Conservation (phyloP, 2,888 invertebrate species). For the Chloroclystis v-ata region DNA sequence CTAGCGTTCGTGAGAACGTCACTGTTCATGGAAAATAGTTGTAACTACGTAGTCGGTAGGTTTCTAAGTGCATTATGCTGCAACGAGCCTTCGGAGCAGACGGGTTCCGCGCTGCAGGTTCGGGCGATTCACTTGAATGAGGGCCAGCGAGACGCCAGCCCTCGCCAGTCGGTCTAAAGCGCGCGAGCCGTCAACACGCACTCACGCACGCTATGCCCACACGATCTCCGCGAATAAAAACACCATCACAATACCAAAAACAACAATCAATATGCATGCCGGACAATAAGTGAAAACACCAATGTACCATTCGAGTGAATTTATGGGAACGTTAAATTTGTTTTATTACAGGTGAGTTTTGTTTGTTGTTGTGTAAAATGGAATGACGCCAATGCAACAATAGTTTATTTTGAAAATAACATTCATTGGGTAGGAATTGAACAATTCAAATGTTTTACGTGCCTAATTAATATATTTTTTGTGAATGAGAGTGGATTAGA, state of each 20-base stretch:
- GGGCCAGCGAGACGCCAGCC: conserved; percentile 1
- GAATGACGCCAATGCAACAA: conserved; percentile 34
- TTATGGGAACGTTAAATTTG: conserved; percentile 26
- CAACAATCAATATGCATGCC: conserved; percentile 37
- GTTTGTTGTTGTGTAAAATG: conserved; percentile 39
- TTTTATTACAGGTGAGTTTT: conserved; percentile 44
- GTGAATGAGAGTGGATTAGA: not conserved
- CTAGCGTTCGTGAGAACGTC: not conserved
- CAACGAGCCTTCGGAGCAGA: not conserved
- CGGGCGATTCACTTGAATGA: conserved; percentile 7
- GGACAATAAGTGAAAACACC: conserved; percentile 32
- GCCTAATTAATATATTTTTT: too few species aligned
- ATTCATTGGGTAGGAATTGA: conserved; percentile 14
- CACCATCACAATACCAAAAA: conserved; percentile 39
- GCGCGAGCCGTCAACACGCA: conserved; percentile 14
- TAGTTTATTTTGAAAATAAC: conserved; percentile 39
- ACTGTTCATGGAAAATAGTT: not conserved
- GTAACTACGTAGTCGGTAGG: not conserved
- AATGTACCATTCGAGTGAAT: conserved; percentile 24
- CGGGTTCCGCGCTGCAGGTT: conserved; percentile 6
- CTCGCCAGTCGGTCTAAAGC: conserved; percentile 8
- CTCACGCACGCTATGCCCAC: conserved; percentile 15
- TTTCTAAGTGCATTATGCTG: not conserved
- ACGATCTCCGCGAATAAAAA: conserved; percentile 35
- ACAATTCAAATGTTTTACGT: too few species aligned